phyloP scores from a whole-genome alignment of 2,888 invertebrate genomes.

The Balanococcus diminutus region DNA sequence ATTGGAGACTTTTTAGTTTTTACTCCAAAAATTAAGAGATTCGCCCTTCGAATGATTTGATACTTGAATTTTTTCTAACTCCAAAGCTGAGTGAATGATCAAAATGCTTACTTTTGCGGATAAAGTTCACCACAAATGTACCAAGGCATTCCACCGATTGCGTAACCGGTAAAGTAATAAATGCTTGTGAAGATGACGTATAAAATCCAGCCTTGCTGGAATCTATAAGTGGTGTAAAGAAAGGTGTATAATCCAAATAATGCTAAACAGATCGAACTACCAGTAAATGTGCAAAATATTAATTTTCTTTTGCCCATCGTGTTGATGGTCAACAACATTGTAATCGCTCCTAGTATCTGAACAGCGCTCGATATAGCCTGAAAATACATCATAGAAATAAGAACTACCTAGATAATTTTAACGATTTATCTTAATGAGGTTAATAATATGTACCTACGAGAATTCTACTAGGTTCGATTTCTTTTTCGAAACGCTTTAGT shows the following conservation, averaged over 20 bases:
- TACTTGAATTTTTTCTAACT: too few relatives aligned
- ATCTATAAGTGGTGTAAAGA: neutral
- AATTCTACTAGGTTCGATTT: neutral
- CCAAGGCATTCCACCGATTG: constrained; percentile 31
- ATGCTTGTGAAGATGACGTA: neutral
- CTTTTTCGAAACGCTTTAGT: neutral
- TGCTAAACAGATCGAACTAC: constrained; percentile 16
- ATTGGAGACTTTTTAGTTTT: too few relatives aligned
- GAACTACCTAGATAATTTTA: too few relatives aligned
- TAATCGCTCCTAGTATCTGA: constrained; percentile 13
- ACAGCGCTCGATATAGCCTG: neutral
- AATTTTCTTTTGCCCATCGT: neutral
- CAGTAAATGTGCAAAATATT: constrained; percentile 16
- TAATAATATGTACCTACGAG: neutral
- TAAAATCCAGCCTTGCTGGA: neutral
- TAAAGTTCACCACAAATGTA: constrained; percentile 15
- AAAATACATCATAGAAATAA: too few relatives aligned
- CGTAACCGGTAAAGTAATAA: constrained; percentile 18
- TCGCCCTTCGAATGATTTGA: too few relatives aligned
- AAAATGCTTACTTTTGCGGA: neutral
- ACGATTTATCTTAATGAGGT: too few relatives aligned
- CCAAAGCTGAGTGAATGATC: too few relatives aligned
- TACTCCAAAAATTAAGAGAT: too few relatives aligned
- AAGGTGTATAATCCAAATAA: neutral
- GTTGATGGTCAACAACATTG: neutral